Conservation (phyloP, 2,888 invertebrate species). For the Linnaemya vulpina region DNA sequence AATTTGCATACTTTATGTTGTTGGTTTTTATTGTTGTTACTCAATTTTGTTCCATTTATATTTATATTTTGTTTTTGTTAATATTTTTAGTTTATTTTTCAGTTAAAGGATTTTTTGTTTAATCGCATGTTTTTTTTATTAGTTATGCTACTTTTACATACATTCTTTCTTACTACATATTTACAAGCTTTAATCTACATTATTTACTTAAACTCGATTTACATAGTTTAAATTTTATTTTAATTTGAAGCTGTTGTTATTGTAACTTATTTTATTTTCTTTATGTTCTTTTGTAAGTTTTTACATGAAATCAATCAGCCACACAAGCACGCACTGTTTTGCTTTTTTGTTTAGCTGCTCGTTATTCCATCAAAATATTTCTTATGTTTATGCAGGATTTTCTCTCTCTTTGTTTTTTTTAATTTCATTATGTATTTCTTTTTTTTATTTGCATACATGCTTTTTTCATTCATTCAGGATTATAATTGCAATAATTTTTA, state of each 20-base stretch:
- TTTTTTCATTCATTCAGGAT: slow-evolving; percentile 18
- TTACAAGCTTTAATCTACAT: slow-evolving; percentile 63
- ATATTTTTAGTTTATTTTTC: slow-evolving; percentile 7
- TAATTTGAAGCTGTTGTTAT: slow-evolving; percentile 17
- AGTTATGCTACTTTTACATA: slow-evolving; percentile 34
- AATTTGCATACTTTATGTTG: slow-evolving; percentile 37
- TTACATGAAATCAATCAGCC: slow-evolving; percentile 43
- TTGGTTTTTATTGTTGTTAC: slow-evolving; percentile 40
- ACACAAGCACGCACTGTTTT: slow-evolving; percentile 38
- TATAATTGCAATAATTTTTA: slow-evolving; percentile 33
- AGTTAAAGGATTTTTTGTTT: slow-evolving; percentile 10
- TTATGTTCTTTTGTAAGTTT: background rate
- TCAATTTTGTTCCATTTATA: slow-evolving; percentile 17
- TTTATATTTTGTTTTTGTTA: background rate
- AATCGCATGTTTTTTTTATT: slow-evolving; percentile 23
- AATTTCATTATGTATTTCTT: background rate
- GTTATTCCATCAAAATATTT: slow-evolving; percentile 22
- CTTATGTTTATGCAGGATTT: background rate
- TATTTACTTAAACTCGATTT: slow-evolving; percentile 58
- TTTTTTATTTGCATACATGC: slow-evolving; percentile 4
- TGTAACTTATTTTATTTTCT: background rate
- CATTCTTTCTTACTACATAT: slow-evolving; percentile 43
- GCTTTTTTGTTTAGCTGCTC: background rate
- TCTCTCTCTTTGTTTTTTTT: background rate
- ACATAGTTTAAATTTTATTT: slow-evolving; percentile 20